A percentile compares a stretch with the other conserved stretches of the same genome.
Evolutionary conservation across 2,113 vertebrate species (phyloP).

Genomic region (Daphoenositta chrysoptera): DNA sequence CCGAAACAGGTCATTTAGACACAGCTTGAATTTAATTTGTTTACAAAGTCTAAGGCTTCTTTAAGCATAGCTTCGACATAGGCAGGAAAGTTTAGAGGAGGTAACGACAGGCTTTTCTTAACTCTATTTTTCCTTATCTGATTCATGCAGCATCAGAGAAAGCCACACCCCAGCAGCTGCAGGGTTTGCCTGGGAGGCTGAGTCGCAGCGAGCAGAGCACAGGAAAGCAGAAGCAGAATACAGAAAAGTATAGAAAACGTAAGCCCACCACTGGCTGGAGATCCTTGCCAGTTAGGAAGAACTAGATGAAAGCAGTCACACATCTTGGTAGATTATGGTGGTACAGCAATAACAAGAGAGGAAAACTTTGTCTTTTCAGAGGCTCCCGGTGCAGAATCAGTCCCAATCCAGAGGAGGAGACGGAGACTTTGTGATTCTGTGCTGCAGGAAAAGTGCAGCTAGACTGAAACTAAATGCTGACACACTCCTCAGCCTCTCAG

Average conservation of each 20-base stretch:
- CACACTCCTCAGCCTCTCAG: slow-evolving; percentile 65
- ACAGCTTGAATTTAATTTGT: slow-evolving; percentile 1
- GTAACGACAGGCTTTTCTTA: slow-evolving; percentile 25
- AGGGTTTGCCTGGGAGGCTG: slow-evolving; percentile 28
- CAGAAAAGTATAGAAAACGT: slow-evolving; percentile 70
- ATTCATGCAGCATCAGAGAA: slow-evolving; percentile 64
- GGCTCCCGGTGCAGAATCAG: slow-evolving; percentile 51
- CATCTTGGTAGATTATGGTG: slow-evolving; percentile 80
- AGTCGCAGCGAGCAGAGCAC: slow-evolving; percentile 54
- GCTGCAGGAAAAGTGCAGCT: slow-evolving; percentile 67
- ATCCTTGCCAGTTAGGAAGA: slow-evolving; percentile 95
- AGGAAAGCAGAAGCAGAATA: slow-evolving; percentile 64
- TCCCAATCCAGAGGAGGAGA: slow-evolving; percentile 54
- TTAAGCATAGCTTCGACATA: slow-evolving; percentile 27
- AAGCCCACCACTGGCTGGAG: slow-evolving; percentile 92
- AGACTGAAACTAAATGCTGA: slow-evolving; percentile 73
- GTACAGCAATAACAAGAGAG: slow-evolving; percentile 38
- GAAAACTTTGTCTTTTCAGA: slow-evolving; percentile 54
- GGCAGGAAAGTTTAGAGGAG: slow-evolving; percentile 32
- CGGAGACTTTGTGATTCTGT: slow-evolving; percentile 55
- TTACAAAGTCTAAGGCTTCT: slow-evolving; percentile 22
- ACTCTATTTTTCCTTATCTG: slow-evolving; percentile 61
- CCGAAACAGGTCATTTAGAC: not conserved
- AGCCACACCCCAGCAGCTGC: slow-evolving; percentile 75
- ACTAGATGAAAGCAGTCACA: slow-evolving; percentile 98